Evolutionary conservation across 2,797 vertebrate genomes (phyloP), one percentile per base, ranked within the genome.

Genomic region (Lagodon rhomboides): DNA sequence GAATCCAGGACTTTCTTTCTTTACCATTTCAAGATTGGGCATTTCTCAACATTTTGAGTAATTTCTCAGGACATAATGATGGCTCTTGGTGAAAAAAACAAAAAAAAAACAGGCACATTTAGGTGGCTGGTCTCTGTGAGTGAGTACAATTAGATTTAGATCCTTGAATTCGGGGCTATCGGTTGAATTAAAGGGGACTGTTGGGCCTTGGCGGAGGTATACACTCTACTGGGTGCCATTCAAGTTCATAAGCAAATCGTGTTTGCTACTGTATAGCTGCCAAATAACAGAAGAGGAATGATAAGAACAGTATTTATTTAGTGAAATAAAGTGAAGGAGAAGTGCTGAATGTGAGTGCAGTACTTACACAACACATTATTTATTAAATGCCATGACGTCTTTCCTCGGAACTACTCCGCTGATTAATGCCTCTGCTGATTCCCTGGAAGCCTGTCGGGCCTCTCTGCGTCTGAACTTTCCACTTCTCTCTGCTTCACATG

Each of bases 381-480:
- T 22, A 80, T 63, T 3, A 25, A 62, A 23, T 10, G 16, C 27
- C 27, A 18, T 0, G 2, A 30, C 50, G 22, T 13, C 27, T 67
- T 83, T 88, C 77, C 56, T 20, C 12, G 30, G 80, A 83, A 84
- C 41, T 22, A 59, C 34, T 12, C 12, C 4, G 22, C 1, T 38
- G 27, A 64, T 82, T 73, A 30, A 66, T 50, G 13, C n/a, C 27
- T 25, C 30, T 54, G 43, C 27, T 43, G 18, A 55, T 77, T 75
- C 77, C 17, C 4, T 12, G 23, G 43, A 74, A 69, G 30, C 0
- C 0, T 1, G 3, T 30, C 11, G 5, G n/a, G 43, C 56, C 47
- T 20, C 58, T 64, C 41, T 27, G 44, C 17, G 46, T 70, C 27
- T 0, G 8, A 67, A 50, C 25, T 18, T 15, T 20, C 9, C 20